Evolutionary conservation across 2,888 invertebrate species (phyloP).

Genomic region (Sclerodermus sp.): DNA sequence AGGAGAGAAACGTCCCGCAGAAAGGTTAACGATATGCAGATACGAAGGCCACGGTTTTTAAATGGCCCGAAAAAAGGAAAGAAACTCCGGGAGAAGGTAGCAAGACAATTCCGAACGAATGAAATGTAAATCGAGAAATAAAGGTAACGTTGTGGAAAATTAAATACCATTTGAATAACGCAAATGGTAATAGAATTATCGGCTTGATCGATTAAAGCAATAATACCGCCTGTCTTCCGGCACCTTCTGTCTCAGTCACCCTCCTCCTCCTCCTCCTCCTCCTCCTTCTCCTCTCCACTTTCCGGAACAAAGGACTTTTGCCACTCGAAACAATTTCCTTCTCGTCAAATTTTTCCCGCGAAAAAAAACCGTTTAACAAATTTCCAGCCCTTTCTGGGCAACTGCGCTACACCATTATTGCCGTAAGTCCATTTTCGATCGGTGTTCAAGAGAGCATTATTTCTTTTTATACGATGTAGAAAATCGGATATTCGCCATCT

Average conservation of each 20-base stretch:
- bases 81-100: constrained; percentile 18
- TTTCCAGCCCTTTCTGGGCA: too few relatives aligned
- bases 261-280: too few relatives aligned
- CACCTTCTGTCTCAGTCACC: not conserved
- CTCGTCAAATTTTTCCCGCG: too few relatives aligned
- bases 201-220: constrained; percentile 46
- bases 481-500: too few relatives aligned
- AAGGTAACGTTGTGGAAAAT: constrained; percentile 54
- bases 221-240: constrained; percentile 33
- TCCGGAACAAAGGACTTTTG: too few relatives aligned
- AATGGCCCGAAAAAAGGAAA: constrained; percentile 34
- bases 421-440: too few relatives aligned
- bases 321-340: too few relatives aligned
- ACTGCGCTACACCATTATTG: too few relatives aligned
- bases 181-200: constrained; percentile 49
- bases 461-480: too few relatives aligned
- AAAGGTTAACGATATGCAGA: constrained; percentile 52
- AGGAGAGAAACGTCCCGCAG: constrained; percentile 5
- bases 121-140: constrained; percentile 53
- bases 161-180: constrained; percentile 54
- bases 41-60: constrained; percentile 42
- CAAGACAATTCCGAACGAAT: constrained; percentile 45
- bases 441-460: too few relatives aligned
- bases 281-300: too few relatives aligned
- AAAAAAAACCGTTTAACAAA: too few relatives aligned